Evolutionary conservation across 1,140 invertebrate genomes (phyloP).

Genomic region (Hormaphis cornu): DNA sequence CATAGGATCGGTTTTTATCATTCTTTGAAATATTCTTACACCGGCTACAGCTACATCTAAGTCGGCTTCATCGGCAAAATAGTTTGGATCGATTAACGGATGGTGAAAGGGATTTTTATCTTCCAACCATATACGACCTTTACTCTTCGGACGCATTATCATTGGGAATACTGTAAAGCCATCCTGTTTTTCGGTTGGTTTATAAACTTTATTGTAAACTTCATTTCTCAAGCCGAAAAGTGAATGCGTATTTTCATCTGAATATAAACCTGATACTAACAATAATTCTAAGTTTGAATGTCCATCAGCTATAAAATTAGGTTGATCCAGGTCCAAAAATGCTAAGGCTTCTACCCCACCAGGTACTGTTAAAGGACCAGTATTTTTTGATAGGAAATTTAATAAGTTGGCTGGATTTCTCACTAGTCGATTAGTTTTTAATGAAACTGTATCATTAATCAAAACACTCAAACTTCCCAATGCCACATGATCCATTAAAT

Average conservation of each 20-base stretch:
- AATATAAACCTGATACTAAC: conserved; percentile 40
- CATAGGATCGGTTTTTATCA: conserved; percentile 57
- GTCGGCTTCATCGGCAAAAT: conserved; percentile 45
- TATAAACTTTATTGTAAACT: conserved; percentile 48
- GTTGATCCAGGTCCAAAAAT: conserved; percentile 62
- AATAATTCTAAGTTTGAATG: conserved; percentile 46
- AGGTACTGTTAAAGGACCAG: conserved; percentile 64
- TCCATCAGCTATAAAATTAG: conserved; percentile 49
- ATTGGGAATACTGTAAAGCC: conserved; percentile 52
- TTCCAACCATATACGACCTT: conserved; percentile 47
- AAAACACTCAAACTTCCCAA: conserved; percentile 47
- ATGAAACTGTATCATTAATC: conserved; percentile 46
- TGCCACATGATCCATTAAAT: conserved; percentile 57
- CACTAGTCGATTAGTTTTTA: conserved; percentile 34
- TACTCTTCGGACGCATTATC: conserved; percentile 44
- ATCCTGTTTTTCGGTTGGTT: conserved; percentile 46
- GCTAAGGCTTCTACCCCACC: conserved; percentile 71
- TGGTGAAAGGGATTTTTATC: conserved; percentile 51
- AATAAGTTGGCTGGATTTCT: conserved; percentile 39
- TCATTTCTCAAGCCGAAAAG: conserved; percentile 51
- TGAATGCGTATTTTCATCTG: conserved; percentile 44
- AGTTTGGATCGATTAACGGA: conserved; percentile 62
- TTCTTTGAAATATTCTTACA: conserved; percentile 53
- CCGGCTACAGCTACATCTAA: conserved; percentile 51
- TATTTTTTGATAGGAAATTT: conserved; percentile 46